These are phyloP conservation scores for Formicarius rufipectus DNA, from an alignment of 2,113 vertebrate genomes.

Conservation along the genomic window DNA sequence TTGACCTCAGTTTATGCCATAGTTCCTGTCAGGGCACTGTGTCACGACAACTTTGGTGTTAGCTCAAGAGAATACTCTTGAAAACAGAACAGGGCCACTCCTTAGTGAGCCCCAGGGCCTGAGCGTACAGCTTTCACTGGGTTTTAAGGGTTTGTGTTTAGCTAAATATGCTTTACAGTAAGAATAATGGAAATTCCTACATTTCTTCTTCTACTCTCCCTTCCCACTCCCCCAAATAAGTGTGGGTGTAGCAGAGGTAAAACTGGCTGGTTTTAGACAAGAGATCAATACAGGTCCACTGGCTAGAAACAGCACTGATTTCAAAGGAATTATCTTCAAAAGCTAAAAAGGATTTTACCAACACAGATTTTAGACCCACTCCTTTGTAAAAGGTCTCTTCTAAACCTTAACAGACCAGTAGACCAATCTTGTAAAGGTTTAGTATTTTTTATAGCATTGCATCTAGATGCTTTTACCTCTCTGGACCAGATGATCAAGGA, in stretches of 20 bases:
- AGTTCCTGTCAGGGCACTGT: background rate
- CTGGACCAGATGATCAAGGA: background rate
- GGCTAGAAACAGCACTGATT: background rate
- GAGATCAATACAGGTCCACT: background rate
- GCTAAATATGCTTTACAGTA: background rate
- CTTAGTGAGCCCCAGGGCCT: background rate
- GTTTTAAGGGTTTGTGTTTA: background rate
- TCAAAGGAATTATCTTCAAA: background rate
- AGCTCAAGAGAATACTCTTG: background rate
- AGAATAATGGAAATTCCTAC: background rate
- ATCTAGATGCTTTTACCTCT: background rate
- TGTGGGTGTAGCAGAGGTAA: background rate
- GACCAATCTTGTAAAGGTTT: background rate
- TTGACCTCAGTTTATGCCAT: background rate
- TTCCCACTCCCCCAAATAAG: accelerated
- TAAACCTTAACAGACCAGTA: background rate
- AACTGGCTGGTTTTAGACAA: background rate
- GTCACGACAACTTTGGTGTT: accelerated
- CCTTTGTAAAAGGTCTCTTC: background rate
- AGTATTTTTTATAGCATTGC: background rate
- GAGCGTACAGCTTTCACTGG: background rate
- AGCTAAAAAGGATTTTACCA: background rate
- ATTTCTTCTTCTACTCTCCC: background rate
- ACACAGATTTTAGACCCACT: background rate
- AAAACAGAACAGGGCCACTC: background rate